Percentiles rank a stretch among this genome's conserved stretches.
Evolutionary conservation across 2,888 invertebrate species (phyloP).

Genomic region (Biston betularia): DNA sequence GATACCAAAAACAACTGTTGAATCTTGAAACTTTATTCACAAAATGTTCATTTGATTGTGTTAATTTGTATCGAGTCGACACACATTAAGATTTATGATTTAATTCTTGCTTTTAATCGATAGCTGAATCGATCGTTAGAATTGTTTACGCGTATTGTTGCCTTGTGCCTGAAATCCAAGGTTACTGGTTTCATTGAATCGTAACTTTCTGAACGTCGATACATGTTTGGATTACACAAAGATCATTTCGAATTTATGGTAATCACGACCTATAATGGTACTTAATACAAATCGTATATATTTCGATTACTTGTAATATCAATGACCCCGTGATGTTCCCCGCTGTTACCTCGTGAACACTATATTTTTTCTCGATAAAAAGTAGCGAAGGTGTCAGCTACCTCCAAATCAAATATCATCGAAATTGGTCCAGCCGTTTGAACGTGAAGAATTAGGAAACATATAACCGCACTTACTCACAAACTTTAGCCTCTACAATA

Average conservation of each 20-base stretch:
- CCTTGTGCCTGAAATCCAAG: slow-evolving; percentile 32
- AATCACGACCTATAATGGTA: slow-evolving; percentile 17
- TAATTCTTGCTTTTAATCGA: slow-evolving; percentile 35
- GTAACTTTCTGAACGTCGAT: slow-evolving; percentile 18
- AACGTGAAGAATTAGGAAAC: too few species aligned
- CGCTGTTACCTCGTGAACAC: too few species aligned
- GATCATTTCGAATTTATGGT: slow-evolving; percentile 18
- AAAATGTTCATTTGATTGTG: slow-evolving; percentile 19
- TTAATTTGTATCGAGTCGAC: slow-evolving; percentile 25
- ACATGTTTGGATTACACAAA: slow-evolving; percentile 25
- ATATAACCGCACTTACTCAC: too few species aligned
- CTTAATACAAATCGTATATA: slow-evolving; percentile 15
- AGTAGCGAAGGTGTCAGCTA: too few species aligned
- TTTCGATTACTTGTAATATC: slow-evolving; percentile 21
- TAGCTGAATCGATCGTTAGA: slow-evolving; percentile 31
- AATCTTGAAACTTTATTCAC: not conserved
- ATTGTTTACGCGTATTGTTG: slow-evolving; percentile 28
- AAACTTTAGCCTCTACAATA: too few species aligned
- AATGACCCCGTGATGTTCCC: too few species aligned
- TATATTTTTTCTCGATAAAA: too few species aligned
- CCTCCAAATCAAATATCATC: too few species aligned
- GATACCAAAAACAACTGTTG: slow-evolving; percentile 30
- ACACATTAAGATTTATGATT: slow-evolving; percentile 33
- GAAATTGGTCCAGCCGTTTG: too few species aligned
- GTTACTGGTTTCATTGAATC: slow-evolving; percentile 16